Evolutionary conservation across 2,113 vertebrate genomes (phyloP).

Genomic region (Tautogolabrus adspersus): DNA sequence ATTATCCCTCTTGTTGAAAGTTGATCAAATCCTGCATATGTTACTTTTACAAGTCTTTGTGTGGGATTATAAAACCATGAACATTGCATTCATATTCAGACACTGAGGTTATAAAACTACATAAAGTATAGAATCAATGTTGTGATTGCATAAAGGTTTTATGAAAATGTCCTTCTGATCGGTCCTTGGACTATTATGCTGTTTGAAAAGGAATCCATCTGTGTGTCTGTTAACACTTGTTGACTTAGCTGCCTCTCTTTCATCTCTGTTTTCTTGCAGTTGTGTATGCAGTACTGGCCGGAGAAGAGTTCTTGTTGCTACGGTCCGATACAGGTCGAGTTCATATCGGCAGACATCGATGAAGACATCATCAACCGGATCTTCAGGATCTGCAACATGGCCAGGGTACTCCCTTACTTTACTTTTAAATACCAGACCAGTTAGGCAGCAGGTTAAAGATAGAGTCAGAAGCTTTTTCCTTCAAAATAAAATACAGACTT

Average conservation of each 20-base stretch:
- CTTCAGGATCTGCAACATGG: constrained; percentile 99
- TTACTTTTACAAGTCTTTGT: background rate
- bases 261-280: constrained; percentile 74
- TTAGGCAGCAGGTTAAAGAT: no score
- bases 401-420: constrained; percentile 84
- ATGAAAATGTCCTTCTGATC: background rate
- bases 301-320: constrained; percentile 97
- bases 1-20: background rate
- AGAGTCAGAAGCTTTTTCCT: no score
- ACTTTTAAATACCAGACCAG: background rate
- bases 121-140: background rate
- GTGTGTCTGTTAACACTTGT: no score
- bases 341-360: constrained; percentile 96
- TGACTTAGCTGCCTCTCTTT: background rate
- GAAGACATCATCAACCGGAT: constrained; percentile 97
- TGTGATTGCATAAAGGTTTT: background rate
- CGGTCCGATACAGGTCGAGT: constrained; percentile 96
- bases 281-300: constrained; percentile 99
- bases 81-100: background rate
- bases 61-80: background rate
- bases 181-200: background rate
- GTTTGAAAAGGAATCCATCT: background rate
- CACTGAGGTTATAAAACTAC: background rate
- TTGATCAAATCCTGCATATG: background rate
- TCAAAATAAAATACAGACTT: no score